Evolutionary conservation across 2,113 vertebrate genomes (phyloP).

Genomic region (Heptranchias perlo): DNA sequence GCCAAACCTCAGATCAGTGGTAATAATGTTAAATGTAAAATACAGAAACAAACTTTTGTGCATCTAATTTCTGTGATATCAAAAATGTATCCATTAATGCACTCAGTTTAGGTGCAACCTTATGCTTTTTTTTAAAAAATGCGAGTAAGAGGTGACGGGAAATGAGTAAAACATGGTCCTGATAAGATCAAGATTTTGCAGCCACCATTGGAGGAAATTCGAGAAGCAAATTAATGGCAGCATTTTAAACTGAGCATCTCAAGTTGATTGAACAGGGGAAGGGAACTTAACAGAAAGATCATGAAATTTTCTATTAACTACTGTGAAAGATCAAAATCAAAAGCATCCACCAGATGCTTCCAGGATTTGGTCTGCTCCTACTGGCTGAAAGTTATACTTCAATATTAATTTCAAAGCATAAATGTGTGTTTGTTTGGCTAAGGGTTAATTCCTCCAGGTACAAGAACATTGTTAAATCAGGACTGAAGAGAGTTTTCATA

Average conservation of each 20-base stretch:
- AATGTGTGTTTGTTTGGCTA: neutral
- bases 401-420: neutral
- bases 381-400: neutral
- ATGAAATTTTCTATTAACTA: neutral
- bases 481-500: neutral
- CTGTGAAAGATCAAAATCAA: neutral
- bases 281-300: neutral
- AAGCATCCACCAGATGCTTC: neutral
- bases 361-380: neutral
- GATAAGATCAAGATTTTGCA: slow-evolving; percentile 8
- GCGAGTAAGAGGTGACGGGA: neutral
- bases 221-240: neutral
- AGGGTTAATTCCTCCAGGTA: neutral
- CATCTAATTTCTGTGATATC: neutral
- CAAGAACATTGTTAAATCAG: neutral
- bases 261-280: neutral
- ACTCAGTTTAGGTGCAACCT: neutral
- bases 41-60: neutral
- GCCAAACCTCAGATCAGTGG: neutral
- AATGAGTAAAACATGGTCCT: neutral
- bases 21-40: neutral
- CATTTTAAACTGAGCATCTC: neutral
- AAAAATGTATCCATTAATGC: no score
- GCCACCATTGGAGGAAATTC: neutral
- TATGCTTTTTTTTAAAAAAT: neutral